Evolutionary conservation across 2,888 invertebrate genomes (phyloP).

Genomic region (Lymantria dispar): DNA sequence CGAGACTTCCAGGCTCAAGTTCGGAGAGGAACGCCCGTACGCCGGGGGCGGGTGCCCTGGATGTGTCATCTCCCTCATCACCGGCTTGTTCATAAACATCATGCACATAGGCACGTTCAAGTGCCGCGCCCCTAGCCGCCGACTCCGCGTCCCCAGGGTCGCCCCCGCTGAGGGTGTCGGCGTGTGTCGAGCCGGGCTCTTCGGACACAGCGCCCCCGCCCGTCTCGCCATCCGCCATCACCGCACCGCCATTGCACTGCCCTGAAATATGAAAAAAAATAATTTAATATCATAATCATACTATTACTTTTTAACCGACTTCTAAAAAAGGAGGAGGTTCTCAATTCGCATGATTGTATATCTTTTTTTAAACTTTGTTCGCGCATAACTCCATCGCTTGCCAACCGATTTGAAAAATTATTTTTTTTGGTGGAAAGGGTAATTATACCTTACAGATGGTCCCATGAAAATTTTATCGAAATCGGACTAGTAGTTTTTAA

Average conservation of each 20-base stretch:
- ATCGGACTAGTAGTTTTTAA: too few species aligned
- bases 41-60: conserved; percentile 84
- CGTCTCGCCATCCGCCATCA: conserved; percentile 75
- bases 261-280: conserved; percentile 42
- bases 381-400: too few species aligned
- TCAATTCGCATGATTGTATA: too few species aligned
- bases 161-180: conserved; percentile 22
- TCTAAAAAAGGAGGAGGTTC: too few species aligned
- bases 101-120: conserved; percentile 91
- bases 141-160: conserved; percentile 49
- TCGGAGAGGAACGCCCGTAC: conserved; percentile 91
- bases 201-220: conserved; percentile 42
- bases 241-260: conserved; percentile 70
- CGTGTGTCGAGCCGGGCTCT: conserved; percentile 20
- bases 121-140: conserved; percentile 64
- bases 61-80: conserved; percentile 78
- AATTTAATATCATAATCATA: background rate
- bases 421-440: too few species aligned
- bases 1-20: conserved; percentile 94
- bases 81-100: conserved; percentile 97
- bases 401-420: too few species aligned
- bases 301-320: too few species aligned
- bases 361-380: too few species aligned
- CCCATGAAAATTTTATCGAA: too few species aligned
- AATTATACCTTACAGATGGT: too few species aligned